phyloP scores from a whole-genome alignment of 2,797 vertebrate species.

The Microctenopoma stevenorrisi region DNA sequence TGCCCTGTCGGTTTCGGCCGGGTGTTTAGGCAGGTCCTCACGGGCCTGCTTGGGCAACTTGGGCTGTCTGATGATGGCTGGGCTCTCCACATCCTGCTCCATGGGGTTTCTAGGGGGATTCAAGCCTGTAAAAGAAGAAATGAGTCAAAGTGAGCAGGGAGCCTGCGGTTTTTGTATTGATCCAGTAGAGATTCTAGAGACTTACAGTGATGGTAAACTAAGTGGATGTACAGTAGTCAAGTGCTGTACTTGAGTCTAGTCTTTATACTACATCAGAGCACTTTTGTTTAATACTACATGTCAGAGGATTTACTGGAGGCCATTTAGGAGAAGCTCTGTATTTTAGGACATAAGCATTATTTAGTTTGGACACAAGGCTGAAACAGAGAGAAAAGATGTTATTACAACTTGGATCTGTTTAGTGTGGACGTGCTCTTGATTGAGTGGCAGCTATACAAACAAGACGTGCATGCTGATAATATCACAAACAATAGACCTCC shows the following conservation, averaged over 20 bases:
- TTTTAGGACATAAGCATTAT: background rate
- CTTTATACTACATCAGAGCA: background rate
- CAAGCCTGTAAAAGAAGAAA: slow-evolving; percentile 80
- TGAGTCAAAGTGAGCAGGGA: background rate
- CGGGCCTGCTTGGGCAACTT: slow-evolving; percentile 93
- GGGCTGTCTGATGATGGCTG: slow-evolving; percentile 88
- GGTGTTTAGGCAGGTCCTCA: slow-evolving; percentile 89
- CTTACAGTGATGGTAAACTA: background rate
- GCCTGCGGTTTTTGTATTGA: background rate
- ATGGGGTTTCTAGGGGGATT: slow-evolving; percentile 89
- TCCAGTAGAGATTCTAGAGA: background rate
- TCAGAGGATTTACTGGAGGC: background rate
- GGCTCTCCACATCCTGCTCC: slow-evolving; percentile 99
- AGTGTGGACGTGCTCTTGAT: slow-evolving; percentile 1
- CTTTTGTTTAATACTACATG: too few relatives aligned
- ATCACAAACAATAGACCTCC: slow-evolving; percentile 44
- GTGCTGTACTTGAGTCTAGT: too few relatives aligned
- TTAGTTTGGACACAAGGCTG: background rate
- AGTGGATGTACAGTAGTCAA: background rate
- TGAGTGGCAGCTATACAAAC: slow-evolving; percentile 49
- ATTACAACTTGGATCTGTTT: slow-evolving; percentile 11
- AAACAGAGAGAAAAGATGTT: background rate
- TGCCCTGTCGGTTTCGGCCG: slow-evolving; percentile 81
- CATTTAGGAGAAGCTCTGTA: background rate
- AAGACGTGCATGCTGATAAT: slow-evolving; percentile 37